A percentile compares a stretch with the other conserved stretches of the same genome.
These are phyloP conservation scores for Rhagoletis pomonella DNA, from an alignment of 1,140 invertebrate genomes.

Conservation along the genomic window DNA sequence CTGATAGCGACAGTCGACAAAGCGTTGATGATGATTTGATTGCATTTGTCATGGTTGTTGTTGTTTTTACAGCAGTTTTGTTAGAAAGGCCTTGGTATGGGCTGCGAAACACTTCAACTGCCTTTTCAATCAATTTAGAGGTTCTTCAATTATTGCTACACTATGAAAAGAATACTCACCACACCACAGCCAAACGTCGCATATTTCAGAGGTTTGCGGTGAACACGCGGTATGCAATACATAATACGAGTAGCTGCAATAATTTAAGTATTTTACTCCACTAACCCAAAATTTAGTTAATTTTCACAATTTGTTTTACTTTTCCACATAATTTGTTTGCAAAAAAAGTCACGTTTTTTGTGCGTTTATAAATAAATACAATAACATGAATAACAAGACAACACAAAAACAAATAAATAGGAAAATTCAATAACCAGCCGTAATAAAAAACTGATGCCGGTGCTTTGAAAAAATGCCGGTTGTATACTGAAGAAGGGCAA, in stretches of 20 bases:
- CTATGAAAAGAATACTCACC: constrained; percentile 6
- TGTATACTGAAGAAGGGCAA: not conserved
- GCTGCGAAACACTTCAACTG: not conserved
- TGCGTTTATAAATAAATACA: constrained; percentile 9
- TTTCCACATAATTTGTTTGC: not conserved
- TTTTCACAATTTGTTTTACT: not conserved
- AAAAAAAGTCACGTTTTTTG: not conserved
- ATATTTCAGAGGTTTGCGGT: not conserved
- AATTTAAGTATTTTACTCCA: not conserved
- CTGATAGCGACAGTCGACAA: not conserved
- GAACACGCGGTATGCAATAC: not conserved
- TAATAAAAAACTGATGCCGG: not conserved
- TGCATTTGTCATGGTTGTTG: not conserved
- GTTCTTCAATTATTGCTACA: not conserved
- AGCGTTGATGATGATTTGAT: constrained; percentile 27
- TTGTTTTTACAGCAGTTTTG: not conserved
- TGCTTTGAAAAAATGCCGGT: constrained; percentile 6
- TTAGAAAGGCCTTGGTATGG: too few relatives aligned
- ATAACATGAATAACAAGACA: not conserved
- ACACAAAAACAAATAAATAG: not conserved
- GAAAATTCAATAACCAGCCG: constrained; percentile 1
- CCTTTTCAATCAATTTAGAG: not conserved
- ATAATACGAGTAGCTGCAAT: not conserved
- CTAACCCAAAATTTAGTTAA: not conserved
- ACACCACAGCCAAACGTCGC: not conserved